Conservation (phyloP, 2,113 vertebrate species). For the Aspiorhynchus laticeps region DNA sequence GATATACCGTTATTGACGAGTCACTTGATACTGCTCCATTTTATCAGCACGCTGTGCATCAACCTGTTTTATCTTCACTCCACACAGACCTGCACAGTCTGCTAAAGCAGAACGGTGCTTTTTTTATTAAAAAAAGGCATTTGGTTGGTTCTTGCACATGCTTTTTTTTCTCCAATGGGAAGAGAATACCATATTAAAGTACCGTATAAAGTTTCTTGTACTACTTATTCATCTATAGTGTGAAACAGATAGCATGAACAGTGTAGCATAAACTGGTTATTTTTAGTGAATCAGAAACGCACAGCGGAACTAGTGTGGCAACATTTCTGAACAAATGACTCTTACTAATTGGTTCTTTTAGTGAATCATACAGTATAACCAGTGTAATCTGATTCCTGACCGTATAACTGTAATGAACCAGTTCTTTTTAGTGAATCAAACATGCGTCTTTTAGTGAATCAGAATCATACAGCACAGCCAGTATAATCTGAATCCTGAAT, state of each 20-base stretch:
- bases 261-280: not conserved
- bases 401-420: no score
- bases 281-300: not conserved
- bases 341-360: no score
- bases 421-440: no score
- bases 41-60: not conserved
- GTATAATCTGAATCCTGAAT: not conserved
- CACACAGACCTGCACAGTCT: not conserved
- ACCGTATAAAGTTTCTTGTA: not conserved
- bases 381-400: no score
- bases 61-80: not conserved
- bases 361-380: no score
- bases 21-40: not conserved
- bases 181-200: not conserved
- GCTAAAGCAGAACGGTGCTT: not conserved
- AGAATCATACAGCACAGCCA: no score
- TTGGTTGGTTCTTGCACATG: not conserved
- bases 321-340: no score
- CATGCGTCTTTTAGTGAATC: no score
- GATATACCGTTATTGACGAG: slow-evolving; percentile 16
- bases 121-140: not conserved
- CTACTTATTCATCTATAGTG: not conserved
- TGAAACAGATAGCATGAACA: not conserved
- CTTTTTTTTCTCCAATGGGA: not conserved
- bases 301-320: not conserved